phyloP scores from a whole-genome alignment of 2,888 invertebrate species.

The Operophtera brumata region DNA sequence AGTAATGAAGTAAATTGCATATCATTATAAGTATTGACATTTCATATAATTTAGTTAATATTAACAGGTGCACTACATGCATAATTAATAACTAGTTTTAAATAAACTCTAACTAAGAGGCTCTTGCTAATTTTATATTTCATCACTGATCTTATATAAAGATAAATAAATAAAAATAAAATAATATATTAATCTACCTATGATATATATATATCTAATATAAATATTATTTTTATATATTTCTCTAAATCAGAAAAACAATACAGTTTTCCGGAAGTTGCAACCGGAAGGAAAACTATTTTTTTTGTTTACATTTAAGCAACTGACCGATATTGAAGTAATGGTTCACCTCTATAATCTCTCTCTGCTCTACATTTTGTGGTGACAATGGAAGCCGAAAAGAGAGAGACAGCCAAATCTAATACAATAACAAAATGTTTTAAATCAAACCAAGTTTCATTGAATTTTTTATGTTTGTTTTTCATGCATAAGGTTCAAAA shows the following conservation, averaged over 20 bases:
- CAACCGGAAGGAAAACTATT: neutral
- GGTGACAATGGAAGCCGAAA: neutral
- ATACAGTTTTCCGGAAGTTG: neutral
- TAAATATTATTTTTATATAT: neutral
- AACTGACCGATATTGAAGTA: neutral
- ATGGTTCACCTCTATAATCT: neutral
- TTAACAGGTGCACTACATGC: slow-evolving; percentile 3
- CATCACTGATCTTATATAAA: too few relatives aligned
- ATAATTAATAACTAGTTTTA: neutral
- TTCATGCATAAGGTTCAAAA: too few relatives aligned
- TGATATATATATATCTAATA: neutral
- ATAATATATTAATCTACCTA: too few relatives aligned
- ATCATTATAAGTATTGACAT: slow-evolving; percentile 10
- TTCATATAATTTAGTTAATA: slow-evolving; percentile 4
- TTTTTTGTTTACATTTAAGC: neutral
- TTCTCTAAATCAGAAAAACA: neutral
- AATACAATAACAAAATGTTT: neutral
- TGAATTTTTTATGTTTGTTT: too few relatives aligned
- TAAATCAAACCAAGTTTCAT: too few relatives aligned
- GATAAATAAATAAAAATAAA: too few relatives aligned
- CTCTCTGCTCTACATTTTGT: too few relatives aligned
- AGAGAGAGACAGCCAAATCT: neutral
- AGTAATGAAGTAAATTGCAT: neutral
- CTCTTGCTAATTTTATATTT: neutral
- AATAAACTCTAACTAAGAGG: neutral